Evolutionary conservation across 1,140 invertebrate species (phyloP), one percentile per base, ranked within the genome.

Genomic region (Ceratina australensis): DNA sequence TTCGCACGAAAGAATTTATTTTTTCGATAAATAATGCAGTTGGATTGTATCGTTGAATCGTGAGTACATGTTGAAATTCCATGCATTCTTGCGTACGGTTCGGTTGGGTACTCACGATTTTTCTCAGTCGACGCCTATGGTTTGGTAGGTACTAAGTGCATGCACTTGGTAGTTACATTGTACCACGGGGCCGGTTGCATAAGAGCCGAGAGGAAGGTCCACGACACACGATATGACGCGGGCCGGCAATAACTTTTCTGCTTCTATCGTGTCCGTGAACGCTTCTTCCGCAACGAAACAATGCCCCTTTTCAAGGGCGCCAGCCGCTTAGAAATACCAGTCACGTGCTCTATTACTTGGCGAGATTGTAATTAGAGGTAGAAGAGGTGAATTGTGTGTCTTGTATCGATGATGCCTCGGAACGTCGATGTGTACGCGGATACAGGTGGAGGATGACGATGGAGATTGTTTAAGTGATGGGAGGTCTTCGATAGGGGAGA

Each of bases 271-370:
- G 59, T 72, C 59, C 49, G 49, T 71, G 56, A 72, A 47, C 18
- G 22, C 16, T 67, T 50, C 54, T 68, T 76, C 65, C 64, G 64
- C 28, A 42, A 71, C 60, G 67, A 72, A 72, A 78, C 75, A 78
- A 78, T 78, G 59, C 33, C 49, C 67, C 75, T 72, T 78, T 71
- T 72, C 75, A 78, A 78, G 67, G 75, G 59, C 50, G 28, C 28
- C 33, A 42, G 50, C 18, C 73, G 73, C 63, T 42, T 57, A 75
- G 63, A 50, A 50, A 67, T 59, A 75, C 63, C 63, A 75, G 64
- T 73, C 64, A 75, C 64, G 64, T 60, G 52, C 42, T 26, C 54
- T 59, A 50, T 67, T 75, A 59, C 64, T n/a, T 49, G 65, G 47
- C 63, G 63, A 60, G 57, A 61, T 63, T 61, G 28, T 77, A 69